Conservation (phyloP, 1,140 invertebrate genomes). For the Leptinotarsa undecemlineata region DNA sequence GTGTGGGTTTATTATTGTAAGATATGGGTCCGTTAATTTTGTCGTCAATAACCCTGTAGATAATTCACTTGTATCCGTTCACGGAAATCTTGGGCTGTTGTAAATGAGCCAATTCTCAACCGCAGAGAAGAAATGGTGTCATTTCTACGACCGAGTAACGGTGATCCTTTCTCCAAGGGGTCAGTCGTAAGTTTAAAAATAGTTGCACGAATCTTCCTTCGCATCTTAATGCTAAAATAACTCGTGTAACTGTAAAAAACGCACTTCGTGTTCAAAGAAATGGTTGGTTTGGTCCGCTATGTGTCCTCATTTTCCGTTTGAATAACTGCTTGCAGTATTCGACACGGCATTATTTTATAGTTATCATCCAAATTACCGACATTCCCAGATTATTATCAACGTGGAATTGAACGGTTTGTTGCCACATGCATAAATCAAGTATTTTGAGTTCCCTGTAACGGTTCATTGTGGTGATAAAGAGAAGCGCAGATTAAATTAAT, state of each 20-base stretch:
- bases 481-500: no score
- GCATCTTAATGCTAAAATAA: neutral
- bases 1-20: no score
- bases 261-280: slow-evolving; percentile 18
- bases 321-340: slow-evolving; percentile 26
- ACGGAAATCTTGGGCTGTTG: neutral
- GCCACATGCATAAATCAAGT: no score
- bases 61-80: no score
- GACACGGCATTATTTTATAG: slow-evolving; percentile 3
- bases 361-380: neutral
- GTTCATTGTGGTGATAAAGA: no score
- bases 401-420: no score
- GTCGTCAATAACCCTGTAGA: no score
- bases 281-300: slow-evolving; percentile 38
- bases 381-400: neutral
- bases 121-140: neutral
- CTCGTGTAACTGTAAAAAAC: slow-evolving; percentile 31
- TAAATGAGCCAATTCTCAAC: neutral
- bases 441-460: no score
- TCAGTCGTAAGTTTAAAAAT: neutral
- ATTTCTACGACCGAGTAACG: neutral
- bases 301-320: slow-evolving; percentile 45
- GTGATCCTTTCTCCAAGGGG: neutral
- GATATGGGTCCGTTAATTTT: no score
- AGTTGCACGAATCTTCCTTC: neutral